These are phyloP conservation scores for Pholis gunnellus DNA, from an alignment of 2,113 vertebrate genomes.

Conservation along the genomic window DNA sequence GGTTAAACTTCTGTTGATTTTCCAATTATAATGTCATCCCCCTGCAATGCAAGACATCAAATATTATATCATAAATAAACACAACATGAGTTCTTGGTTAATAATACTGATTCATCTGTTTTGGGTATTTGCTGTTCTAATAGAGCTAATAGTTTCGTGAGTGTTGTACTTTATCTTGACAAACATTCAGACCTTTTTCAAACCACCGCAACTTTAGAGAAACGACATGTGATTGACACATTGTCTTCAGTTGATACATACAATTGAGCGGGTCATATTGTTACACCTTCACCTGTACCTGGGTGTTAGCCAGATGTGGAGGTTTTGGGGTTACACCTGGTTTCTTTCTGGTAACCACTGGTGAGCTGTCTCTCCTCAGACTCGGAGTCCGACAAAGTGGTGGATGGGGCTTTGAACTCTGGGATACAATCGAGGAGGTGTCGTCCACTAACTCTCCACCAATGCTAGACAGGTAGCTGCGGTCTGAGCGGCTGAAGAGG, in stretches of 20 bases:
- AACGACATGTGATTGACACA: background rate
- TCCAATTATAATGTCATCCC: conserved; percentile 57
- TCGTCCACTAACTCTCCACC: conserved; percentile 73
- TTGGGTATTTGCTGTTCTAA: background rate
- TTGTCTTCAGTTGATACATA: background rate
- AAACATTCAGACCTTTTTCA: background rate
- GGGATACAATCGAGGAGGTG: conserved; percentile 48
- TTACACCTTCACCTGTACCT: conserved; percentile 45
- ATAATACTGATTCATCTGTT: background rate
- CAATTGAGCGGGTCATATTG: background rate
- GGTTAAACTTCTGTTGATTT: conserved; percentile 81
- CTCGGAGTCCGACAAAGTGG: conserved; percentile 48
- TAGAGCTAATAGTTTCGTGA: background rate
- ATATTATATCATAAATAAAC: background rate
- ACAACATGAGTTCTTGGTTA: background rate
- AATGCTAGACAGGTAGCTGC: conserved; percentile 79
- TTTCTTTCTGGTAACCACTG: conserved; percentile 59
- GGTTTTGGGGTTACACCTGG: conserved; percentile 44
- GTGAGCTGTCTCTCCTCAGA: conserved; percentile 57
- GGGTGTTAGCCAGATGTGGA: conserved; percentile 54
- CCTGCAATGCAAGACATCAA: conserved; percentile 50
- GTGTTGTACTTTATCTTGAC: background rate
- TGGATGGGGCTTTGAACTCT: conserved; percentile 32
- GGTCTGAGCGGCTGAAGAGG: conserved; percentile 76
- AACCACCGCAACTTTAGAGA: background rate